phyloP scores from a whole-genome alignment of 1,140 invertebrate genomes.

The Planococcus citri region DNA sequence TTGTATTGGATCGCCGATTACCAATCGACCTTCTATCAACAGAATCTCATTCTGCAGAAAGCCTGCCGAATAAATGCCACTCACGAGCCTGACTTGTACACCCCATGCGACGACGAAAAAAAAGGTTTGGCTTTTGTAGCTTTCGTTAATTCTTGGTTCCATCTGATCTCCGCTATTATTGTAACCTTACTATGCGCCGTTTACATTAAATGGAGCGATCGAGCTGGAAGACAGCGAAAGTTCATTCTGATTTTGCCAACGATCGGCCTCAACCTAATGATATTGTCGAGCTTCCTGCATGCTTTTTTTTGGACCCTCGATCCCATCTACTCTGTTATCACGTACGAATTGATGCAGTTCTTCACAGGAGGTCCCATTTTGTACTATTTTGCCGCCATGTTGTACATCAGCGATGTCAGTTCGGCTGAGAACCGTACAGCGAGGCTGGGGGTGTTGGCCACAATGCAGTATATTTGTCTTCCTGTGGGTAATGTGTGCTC shows the following conservation, averaged over 20 bases:
- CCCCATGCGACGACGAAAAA: background rate
- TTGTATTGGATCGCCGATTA: background rate
- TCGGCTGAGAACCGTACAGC: background rate
- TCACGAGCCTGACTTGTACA: background rate
- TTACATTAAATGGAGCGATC: background rate
- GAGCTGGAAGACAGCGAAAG: background rate
- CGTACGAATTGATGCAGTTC: background rate
- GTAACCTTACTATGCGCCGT: background rate
- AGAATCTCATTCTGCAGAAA: background rate
- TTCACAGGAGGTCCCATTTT: background rate
- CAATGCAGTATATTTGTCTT: background rate
- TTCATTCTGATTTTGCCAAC: background rate
- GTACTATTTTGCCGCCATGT: background rate
- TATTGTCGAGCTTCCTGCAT: background rate
- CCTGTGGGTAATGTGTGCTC: background rate
- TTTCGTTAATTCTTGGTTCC: background rate
- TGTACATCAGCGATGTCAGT: background rate
- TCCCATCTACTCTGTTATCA: background rate
- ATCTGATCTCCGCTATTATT: background rate
- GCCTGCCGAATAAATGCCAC: background rate
- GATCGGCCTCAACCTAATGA: background rate
- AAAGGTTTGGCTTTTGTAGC: background rate
- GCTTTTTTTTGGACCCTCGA: background rate
- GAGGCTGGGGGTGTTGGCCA: background rate
- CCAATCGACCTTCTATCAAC: background rate